Conservation (phyloP, 37 sponge, comb jelly and placozoan species). For the Chondrilla cf. caribensis region DNA sequence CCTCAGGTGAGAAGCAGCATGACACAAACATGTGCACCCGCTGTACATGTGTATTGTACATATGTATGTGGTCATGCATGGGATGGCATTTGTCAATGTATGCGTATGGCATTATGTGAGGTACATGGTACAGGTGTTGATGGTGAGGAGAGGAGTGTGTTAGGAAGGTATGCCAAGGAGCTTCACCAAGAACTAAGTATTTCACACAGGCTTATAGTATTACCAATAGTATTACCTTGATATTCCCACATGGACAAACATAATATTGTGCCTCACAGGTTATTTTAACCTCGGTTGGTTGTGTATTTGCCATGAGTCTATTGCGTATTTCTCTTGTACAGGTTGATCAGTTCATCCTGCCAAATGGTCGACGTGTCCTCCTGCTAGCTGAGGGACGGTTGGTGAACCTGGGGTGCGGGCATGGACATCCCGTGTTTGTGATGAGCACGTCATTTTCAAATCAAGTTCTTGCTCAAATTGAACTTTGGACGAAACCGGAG, state of each 20-base stretch:
- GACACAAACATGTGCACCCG: too few species aligned
- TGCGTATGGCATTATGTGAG: neutral
- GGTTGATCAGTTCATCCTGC: slow-evolving; percentile 5
- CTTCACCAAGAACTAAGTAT: too few species aligned
- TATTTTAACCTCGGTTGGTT: too few species aligned
- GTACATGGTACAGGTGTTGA: too few species aligned
- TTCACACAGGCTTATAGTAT: too few species aligned
- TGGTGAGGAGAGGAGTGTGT: too few species aligned
- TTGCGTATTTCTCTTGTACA: neutral
- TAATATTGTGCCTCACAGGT: too few species aligned
- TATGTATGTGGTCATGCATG: neutral
- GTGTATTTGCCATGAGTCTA: too few species aligned
- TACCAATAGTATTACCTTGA: too few species aligned
- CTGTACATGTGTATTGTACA: neutral
- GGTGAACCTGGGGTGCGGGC: slow-evolving; percentile 36
- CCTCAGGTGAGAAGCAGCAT: slow-evolving; percentile 54
- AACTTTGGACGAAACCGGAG: slow-evolving; percentile 31
- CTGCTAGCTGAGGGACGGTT: slow-evolving; percentile 33
- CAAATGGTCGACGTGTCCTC: slow-evolving; percentile 10
- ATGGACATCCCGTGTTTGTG: slow-evolving; percentile 43
- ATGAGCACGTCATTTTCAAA: slow-evolving; percentile 50
- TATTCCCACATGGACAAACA: too few species aligned
- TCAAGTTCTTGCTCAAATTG: slow-evolving; percentile 41
- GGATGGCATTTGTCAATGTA: neutral
- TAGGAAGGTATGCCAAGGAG: too few species aligned